A percentile compares a stretch with the other conserved stretches of the same genome.
phyloP scores from a whole-genome alignment of 2,797 vertebrate genomes.

The Amblyraja radiata region DNA sequence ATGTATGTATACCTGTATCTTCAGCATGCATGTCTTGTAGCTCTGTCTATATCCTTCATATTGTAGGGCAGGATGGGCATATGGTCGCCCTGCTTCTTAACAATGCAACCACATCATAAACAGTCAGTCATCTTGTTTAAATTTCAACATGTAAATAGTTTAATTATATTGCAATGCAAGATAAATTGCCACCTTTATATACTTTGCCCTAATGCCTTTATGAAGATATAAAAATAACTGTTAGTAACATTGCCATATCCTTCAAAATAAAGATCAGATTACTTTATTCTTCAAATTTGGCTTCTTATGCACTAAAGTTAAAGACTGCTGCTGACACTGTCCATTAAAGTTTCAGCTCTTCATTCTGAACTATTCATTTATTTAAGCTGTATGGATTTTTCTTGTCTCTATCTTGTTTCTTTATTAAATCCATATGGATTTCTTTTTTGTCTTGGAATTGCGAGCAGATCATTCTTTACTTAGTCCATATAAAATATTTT shows the following conservation, averaged over 20 bases:
- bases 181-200: no score
- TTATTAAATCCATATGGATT: conserved; percentile 29
- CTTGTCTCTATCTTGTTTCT: neutral
- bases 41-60: no score
- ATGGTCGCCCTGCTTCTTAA: no score
- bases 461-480: neutral
- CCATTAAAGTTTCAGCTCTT: neutral
- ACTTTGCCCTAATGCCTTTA: no score
- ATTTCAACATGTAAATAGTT: no score
- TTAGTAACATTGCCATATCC: neutral
- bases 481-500: neutral
- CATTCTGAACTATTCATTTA: conserved; percentile 26
- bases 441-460: neutral
- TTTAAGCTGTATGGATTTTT: conserved; percentile 14
- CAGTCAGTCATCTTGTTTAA: no score
- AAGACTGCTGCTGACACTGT: neutral
- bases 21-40: no score
- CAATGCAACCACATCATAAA: no score
- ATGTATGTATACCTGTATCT: no score
- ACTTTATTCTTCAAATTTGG: neutral
- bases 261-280: neutral
- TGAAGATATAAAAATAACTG: neutral
- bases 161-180: no score
- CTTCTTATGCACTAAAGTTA: neutral
- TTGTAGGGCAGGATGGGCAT: no score